Conservation (phyloP, 2,113 vertebrate genomes). For the Campylorhamphus procurvoides region DNA sequence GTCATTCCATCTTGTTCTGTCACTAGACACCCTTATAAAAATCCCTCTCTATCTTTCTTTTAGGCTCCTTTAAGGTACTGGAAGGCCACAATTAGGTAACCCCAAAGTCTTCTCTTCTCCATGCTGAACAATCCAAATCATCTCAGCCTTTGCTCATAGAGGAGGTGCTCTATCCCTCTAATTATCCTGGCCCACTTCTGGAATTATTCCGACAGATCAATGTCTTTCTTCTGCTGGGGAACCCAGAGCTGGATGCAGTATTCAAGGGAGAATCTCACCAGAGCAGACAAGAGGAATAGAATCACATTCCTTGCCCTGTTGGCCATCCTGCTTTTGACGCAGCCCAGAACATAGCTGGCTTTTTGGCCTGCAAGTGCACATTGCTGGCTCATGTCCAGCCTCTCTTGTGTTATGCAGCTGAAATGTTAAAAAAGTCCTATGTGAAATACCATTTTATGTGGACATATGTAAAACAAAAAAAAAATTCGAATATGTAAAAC, state of each 20-base stretch:
- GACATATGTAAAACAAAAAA: not conserved
- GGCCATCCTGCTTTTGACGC: accelerated
- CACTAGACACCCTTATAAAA: not conserved
- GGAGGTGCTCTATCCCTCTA: not conserved
- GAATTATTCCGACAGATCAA: not conserved
- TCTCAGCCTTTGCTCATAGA: not conserved
- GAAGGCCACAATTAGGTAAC: not conserved
- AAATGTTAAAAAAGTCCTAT: not conserved
- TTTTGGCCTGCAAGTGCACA: not conserved
- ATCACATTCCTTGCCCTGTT: not conserved
- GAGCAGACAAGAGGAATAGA: not conserved
- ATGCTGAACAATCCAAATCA: not conserved
- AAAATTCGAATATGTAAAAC: not conserved
- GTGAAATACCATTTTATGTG: not conserved
- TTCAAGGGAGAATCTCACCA: not conserved
- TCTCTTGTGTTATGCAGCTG: not conserved
- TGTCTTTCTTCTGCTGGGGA: not conserved
- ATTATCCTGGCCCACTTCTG: not conserved
- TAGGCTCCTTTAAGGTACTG: not conserved
- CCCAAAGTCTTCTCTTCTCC: not conserved
- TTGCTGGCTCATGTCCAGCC: not conserved
- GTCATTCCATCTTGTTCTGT: not conserved
- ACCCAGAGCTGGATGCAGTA: not conserved
- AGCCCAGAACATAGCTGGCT: not conserved
- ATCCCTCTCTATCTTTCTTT: not conserved